A percentile compares a stretch with the other conserved stretches of the same genome.
phyloP scores from a whole-genome alignment of 2,888 invertebrate species.

The Pandemis cinnamomeana region DNA sequence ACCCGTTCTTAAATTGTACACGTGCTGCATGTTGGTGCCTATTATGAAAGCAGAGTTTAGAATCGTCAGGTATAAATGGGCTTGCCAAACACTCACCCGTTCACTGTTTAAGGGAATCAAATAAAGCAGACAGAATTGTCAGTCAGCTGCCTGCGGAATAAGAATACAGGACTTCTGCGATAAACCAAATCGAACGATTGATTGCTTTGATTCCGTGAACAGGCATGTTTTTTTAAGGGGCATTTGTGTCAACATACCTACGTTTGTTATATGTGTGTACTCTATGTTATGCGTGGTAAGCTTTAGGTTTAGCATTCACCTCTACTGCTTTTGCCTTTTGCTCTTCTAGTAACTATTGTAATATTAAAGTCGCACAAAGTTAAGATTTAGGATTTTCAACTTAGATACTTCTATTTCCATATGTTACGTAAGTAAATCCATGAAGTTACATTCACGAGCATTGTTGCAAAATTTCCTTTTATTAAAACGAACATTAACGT shows the following conservation, averaged over 20 bases:
- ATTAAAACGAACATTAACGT: too few species aligned
- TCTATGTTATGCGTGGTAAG: not conserved
- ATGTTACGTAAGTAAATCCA: too few species aligned
- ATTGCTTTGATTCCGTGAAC: conserved; percentile 30
- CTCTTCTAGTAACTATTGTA: too few species aligned
- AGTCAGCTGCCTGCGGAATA: conserved; percentile 53
- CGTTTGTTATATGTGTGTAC: not conserved
- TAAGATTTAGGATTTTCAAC: too few species aligned
- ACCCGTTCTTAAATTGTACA: not conserved
- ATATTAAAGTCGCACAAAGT: too few species aligned
- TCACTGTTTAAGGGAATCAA: conserved; percentile 56
- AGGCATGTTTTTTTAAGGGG: conserved; percentile 20
- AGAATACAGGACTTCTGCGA: conserved; percentile 42
- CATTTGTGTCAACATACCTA: not conserved
- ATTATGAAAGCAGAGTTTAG: not conserved
- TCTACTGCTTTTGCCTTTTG: too few species aligned
- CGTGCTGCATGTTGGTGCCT: not conserved
- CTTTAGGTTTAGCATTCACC: not conserved
- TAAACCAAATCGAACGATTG: conserved; percentile 39
- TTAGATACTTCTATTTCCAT: too few species aligned
- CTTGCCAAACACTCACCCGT: conserved; percentile 33
- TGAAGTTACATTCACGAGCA: too few species aligned
- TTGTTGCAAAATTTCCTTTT: too few species aligned
- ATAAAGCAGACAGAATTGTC: conserved; percentile 58
- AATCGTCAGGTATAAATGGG: conserved; percentile 33